A percentile compares a stretch with the other conserved stretches of the same genome.
phyloP scores from a whole-genome alignment of 2,888 invertebrate species.

The Acrocera orbiculus region DNA sequence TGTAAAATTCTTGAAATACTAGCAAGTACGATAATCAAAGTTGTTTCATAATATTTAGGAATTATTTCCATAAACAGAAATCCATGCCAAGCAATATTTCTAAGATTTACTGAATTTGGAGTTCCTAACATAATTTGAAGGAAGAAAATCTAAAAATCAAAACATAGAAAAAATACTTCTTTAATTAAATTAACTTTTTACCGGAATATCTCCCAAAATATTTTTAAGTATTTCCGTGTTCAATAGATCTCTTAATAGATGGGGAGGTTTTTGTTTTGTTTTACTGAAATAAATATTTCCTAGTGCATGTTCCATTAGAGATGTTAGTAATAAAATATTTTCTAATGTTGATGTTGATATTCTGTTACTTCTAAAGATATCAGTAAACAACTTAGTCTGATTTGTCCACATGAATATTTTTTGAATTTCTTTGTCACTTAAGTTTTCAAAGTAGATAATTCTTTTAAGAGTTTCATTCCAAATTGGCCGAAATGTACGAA shows the following conservation, averaged over 20 bases:
- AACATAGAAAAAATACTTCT: slow-evolving; percentile 5
- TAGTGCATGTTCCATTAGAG: slow-evolving; percentile 19
- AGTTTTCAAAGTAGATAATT: too few relatives aligned
- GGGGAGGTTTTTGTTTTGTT: slow-evolving; percentile 21
- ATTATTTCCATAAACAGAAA: slow-evolving; percentile 31
- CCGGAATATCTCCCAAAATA: slow-evolving; percentile 25
- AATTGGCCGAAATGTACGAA: too few relatives aligned
- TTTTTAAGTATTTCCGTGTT: slow-evolving; percentile 22
- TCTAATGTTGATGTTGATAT: too few relatives aligned
- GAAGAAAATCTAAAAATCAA: slow-evolving; percentile 24
- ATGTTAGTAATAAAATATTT: slow-evolving; percentile 17
- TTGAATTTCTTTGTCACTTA: too few relatives aligned
- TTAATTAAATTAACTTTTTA: slow-evolving; percentile 14
- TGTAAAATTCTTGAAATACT: slow-evolving; percentile 14
- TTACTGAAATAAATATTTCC: slow-evolving; percentile 18
- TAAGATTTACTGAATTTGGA: slow-evolving; percentile 33
- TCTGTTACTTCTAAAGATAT: too few relatives aligned
- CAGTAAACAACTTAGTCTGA: too few relatives aligned
- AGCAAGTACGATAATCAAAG: slow-evolving; percentile 21
- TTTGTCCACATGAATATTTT: too few relatives aligned
- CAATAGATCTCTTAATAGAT: slow-evolving; percentile 32
- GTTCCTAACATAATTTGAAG: slow-evolving; percentile 33
- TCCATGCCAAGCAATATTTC: slow-evolving; percentile 39
- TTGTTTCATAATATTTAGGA: slow-evolving; percentile 22
- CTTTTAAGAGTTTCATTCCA: too few relatives aligned